phyloP scores from a whole-genome alignment of 2,888 invertebrate species.

The Chesias legatella region DNA sequence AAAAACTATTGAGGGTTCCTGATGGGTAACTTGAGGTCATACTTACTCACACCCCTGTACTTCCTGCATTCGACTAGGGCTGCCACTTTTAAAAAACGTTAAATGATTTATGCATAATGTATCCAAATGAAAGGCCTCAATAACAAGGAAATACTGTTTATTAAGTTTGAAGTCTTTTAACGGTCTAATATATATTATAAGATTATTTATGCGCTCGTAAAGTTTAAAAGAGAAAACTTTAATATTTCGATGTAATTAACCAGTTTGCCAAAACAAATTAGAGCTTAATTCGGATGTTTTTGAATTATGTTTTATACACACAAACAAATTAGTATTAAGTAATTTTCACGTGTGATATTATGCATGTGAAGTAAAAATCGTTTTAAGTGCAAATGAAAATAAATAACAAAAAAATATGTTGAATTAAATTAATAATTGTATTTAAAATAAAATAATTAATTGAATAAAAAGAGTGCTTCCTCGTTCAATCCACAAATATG shows the following conservation, averaged over 20 bases:
- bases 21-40: slow-evolving; percentile 79
- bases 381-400: no score
- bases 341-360: slow-evolving; percentile 1
- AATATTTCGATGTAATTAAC: slow-evolving; percentile 19
- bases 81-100: slow-evolving; percentile 34
- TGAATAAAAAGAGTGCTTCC: no score
- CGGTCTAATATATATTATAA: not conserved
- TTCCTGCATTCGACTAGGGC: slow-evolving; percentile 63
- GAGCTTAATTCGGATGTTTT: slow-evolving; percentile 8
- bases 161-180: no score
- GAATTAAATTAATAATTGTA: no score
- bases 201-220: slow-evolving; percentile 14
- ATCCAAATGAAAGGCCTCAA: no score
- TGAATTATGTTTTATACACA: no score
- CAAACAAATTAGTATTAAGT: slow-evolving; percentile 5
- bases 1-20: slow-evolving; percentile 57
- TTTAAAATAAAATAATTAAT: no score
- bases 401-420: no score
- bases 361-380: no score
- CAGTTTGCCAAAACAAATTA: slow-evolving; percentile 15
- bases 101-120: not conserved
- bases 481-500: no score
- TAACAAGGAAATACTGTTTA: no score
- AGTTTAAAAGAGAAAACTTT: slow-evolving; percentile 33
- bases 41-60: slow-evolving; percentile 76